These are phyloP conservation scores for Ammodytes dubius DNA, from an alignment of 2,113 vertebrate species.

Conservation along the genomic window DNA sequence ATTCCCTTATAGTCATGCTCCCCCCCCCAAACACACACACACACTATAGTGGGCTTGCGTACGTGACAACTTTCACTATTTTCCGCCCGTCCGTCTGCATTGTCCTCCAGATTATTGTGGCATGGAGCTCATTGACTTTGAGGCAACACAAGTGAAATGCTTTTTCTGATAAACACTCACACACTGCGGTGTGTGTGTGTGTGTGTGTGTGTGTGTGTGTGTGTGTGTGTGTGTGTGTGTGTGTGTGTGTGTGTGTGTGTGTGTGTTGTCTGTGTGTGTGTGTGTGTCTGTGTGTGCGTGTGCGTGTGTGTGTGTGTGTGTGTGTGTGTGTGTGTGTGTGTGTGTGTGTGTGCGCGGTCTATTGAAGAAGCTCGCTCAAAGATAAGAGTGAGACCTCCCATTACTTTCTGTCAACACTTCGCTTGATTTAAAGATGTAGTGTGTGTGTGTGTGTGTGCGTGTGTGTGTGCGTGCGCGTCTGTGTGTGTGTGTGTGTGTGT, in stretches of 20 bases:
- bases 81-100: conserved; percentile 26
- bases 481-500: conserved; percentile 25
- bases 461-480: background rate
- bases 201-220: no score
- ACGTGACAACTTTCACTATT: conserved; percentile 73
- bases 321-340: no score
- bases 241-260: no score
- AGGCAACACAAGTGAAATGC: conserved; percentile 46
- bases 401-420: conserved; percentile 31
- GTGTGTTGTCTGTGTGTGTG: no score
- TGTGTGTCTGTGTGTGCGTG: no score
- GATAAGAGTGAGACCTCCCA: conserved; percentile 35
- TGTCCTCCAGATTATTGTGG: conserved; percentile 58
- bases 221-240: no score
- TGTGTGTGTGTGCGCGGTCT: background rate
- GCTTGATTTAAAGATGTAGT: conserved; percentile 22
- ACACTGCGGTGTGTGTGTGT: background rate
- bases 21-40: background rate
- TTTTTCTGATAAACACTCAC: conserved; percentile 15
- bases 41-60: conserved; percentile 18
- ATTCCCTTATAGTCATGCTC: conserved; percentile 9
- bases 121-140: conserved; percentile 70
- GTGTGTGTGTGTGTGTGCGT: background rate
- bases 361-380: conserved; percentile 15
- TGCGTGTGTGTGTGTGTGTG: no score